phyloP scores from a whole-genome alignment of 2,113 vertebrate genomes.

The Montifringilla adamsi region DNA sequence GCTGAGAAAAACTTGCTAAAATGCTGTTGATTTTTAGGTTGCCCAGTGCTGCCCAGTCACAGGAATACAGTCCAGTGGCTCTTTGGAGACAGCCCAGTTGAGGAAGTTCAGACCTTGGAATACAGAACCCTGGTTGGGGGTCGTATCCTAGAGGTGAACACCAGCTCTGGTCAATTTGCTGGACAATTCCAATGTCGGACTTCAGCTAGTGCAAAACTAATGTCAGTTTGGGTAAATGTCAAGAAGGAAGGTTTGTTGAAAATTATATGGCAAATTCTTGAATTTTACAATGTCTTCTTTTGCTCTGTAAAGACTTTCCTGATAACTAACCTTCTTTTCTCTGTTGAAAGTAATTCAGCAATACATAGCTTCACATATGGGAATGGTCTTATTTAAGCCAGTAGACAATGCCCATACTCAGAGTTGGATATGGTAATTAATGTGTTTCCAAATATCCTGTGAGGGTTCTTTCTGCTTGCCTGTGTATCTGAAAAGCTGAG shows the following conservation, averaged over 20 bases:
- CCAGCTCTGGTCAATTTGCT: slow-evolving; percentile 64
- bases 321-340: not conserved
- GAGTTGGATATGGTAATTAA: not conserved
- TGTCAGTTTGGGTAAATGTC: slow-evolving; percentile 78
- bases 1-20: not conserved
- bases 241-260: slow-evolving; percentile 76
- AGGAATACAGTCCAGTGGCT: slow-evolving; percentile 74
- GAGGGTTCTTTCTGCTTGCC: not conserved
- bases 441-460: not conserved
- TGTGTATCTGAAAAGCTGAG: not conserved
- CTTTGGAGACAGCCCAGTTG: slow-evolving; percentile 70
- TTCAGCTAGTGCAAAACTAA: slow-evolving; percentile 54
- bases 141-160: slow-evolving; percentile 80
- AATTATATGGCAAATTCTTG: slow-evolving; percentile 53
- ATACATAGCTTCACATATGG: not conserved
- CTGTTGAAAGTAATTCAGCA: not conserved
- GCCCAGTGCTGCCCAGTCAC: slow-evolving; percentile 70
- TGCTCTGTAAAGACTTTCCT: not conserved
- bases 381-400: not conserved
- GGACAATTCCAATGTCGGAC: slow-evolving; percentile 76
- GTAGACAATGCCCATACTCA: not conserved
- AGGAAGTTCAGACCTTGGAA: slow-evolving; percentile 54
- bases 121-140: slow-evolving; percentile 72
- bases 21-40: slow-evolving; percentile 54
- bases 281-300: not conserved